These are phyloP conservation scores for Muraenolepis orangiensis DNA, from an alignment of 2,797 vertebrate species.

Conservation along the genomic window DNA sequence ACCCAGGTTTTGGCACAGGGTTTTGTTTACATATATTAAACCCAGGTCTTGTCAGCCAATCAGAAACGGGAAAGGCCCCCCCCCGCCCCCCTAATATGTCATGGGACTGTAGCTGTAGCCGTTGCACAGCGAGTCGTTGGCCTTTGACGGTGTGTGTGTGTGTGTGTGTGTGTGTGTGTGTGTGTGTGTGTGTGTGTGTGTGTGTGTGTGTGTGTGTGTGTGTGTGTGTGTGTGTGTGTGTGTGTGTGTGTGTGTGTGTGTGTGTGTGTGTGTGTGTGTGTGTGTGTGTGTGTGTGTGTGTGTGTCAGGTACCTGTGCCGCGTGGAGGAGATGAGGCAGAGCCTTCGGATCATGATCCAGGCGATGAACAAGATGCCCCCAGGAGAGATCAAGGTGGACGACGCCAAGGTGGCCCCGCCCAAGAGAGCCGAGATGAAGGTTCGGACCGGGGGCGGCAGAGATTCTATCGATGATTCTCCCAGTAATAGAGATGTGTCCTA, in stretches of 20 bases:
- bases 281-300: constrained; percentile 5
- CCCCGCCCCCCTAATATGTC: too few species aligned
- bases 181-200: too few species aligned
- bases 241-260: constrained; percentile 1
- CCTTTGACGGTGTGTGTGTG: too few species aligned
- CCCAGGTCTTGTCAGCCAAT: too few species aligned
- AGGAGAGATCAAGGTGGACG: constrained; percentile 94
- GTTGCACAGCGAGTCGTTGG: too few species aligned
- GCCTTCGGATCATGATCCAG: constrained; percentile 85
- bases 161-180: too few species aligned
- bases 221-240: neutral
- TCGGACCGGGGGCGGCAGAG: constrained; percentile 1
- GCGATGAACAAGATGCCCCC: constrained; percentile 94
- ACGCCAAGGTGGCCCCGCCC: constrained; percentile 91
- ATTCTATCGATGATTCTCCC: neutral
- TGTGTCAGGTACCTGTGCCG: constrained; percentile 85
- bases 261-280: constrained; percentile 1
- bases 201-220: neutral
- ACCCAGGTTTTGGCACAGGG: too few species aligned
- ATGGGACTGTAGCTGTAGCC: too few species aligned
- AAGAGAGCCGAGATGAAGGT: constrained; percentile 99
- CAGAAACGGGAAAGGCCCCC: too few species aligned
- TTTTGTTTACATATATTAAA: too few species aligned
- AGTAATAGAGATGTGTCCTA: neutral
- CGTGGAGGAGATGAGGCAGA: constrained; percentile 95